phyloP scores from a whole-genome alignment of 2,797 vertebrate genomes.

The Pantherophis vulpinus region DNA sequence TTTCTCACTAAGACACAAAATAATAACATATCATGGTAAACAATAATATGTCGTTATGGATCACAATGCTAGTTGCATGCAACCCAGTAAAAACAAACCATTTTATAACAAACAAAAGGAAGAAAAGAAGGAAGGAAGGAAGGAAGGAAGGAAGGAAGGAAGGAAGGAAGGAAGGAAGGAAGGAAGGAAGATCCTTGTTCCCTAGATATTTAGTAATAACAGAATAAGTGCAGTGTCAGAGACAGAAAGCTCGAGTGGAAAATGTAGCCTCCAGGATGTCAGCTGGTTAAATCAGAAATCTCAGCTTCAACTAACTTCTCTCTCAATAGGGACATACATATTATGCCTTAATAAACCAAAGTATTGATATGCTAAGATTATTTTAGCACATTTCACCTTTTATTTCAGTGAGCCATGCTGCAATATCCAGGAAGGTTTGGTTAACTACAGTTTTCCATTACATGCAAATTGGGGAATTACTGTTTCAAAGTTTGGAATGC shows the following conservation, averaged over 20 bases:
- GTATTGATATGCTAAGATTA: neutral
- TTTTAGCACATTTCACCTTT: neutral
- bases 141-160: no score
- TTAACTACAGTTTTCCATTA: neutral
- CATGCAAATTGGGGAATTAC: neutral
- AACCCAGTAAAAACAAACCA: neutral
- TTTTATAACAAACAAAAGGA: neutral
- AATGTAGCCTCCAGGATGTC: neutral
- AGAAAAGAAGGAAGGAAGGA: no score
- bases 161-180: neutral
- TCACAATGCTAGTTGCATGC: neutral
- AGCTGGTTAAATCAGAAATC: neutral
- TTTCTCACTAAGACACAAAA: neutral
- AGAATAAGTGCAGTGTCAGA: neutral
- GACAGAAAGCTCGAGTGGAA: neutral
- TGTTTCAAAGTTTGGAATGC: no score
- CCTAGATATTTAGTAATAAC: neutral
- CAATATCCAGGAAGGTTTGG: neutral
- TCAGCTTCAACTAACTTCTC: neutral
- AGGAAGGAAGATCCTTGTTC: neutral
- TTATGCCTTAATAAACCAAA: neutral
- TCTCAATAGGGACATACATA: neutral
- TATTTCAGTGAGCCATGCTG: neutral
- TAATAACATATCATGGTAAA: neutral
- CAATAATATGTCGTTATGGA: neutral